phyloP scores from a whole-genome alignment of 2,888 invertebrate genomes.

The Amphimallon solstitiale region DNA sequence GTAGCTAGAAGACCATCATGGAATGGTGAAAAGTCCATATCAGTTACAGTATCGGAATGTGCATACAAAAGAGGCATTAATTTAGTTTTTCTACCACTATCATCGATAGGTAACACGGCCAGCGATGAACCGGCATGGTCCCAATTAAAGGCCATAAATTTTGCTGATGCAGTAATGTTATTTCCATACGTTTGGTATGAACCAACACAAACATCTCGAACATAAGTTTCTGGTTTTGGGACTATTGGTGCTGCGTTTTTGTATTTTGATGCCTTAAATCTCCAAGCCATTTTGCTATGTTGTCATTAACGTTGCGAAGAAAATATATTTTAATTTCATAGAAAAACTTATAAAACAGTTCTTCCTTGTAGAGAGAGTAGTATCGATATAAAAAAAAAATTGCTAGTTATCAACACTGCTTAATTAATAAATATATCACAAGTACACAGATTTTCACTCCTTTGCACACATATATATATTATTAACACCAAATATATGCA shows the following conservation, averaged over 20 bases:
- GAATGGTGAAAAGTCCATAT: slow-evolving; percentile 95
- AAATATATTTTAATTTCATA: slow-evolving; percentile 28
- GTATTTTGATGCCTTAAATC: slow-evolving; percentile 97
- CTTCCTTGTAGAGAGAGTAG: neutral
- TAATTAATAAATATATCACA: neutral
- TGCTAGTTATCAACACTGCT: neutral
- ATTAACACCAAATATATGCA: neutral
- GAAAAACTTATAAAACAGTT: neutral
- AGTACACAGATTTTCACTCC: slow-evolving; percentile 15
- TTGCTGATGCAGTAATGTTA: slow-evolving; percentile 92
- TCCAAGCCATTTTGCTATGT: slow-evolving; percentile 79
- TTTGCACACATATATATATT: neutral
- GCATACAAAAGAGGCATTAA: slow-evolving; percentile 87
- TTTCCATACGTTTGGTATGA: slow-evolving; percentile 95
- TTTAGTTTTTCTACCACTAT: slow-evolving; percentile 89
- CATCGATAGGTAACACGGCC: slow-evolving; percentile 87
- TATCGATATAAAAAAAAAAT: neutral
- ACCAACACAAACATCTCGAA: slow-evolving; percentile 89
- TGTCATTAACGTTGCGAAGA: slow-evolving; percentile 15
- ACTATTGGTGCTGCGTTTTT: slow-evolving; percentile 97
- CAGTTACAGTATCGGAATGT: slow-evolving; percentile 91
- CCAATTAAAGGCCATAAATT: slow-evolving; percentile 95
- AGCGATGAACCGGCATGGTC: slow-evolving; percentile 92
- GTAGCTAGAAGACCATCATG: slow-evolving; percentile 93
- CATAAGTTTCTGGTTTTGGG: slow-evolving; percentile 91